These are phyloP conservation scores for Limenitis arthemis DNA, from an alignment of 2,888 invertebrate genomes.

Conservation along the genomic window DNA sequence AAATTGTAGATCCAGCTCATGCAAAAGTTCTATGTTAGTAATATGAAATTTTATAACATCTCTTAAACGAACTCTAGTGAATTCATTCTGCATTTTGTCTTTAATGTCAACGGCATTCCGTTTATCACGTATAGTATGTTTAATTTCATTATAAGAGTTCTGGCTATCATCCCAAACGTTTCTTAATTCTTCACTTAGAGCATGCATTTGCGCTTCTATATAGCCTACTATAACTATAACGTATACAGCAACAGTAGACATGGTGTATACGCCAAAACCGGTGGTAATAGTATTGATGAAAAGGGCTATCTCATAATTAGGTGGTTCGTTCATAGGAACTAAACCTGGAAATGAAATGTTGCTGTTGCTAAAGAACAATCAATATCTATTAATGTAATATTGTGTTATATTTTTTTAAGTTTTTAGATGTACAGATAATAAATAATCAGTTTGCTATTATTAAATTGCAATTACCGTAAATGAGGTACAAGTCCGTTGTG, in stretches of 20 bases:
- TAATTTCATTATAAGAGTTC: slow-evolving; percentile 8
- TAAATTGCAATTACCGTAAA: slow-evolving; percentile 30
- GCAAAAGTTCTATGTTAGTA: slow-evolving; percentile 28
- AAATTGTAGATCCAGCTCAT: slow-evolving; percentile 32
- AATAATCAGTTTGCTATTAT: slow-evolving; percentile 23
- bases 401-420: too few species aligned
- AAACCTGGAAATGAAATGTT: slow-evolving; percentile 36
- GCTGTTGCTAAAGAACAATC: background rate
- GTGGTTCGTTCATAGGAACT: slow-evolving; percentile 41
- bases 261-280: slow-evolving; percentile 31
- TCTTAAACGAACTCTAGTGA: slow-evolving; percentile 28
- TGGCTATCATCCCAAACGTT: slow-evolving; percentile 33
- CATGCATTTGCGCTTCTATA: slow-evolving; percentile 42
- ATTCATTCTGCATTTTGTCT: slow-evolving; percentile 15
- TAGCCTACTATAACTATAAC: slow-evolving; percentile 41
- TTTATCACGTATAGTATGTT: background rate
- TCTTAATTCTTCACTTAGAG: slow-evolving; percentile 37
- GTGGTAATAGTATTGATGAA: slow-evolving; percentile 24
- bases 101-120: background rate
- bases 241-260: slow-evolving; percentile 36
- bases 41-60: slow-evolving; percentile 34
- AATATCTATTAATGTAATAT: background rate
- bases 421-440: too few species aligned
- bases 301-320: slow-evolving; percentile 42
- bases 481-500: slow-evolving; percentile 30